Base-by-base conservation (phyloP, 1,140 invertebrate species). In the Camponotus pennsylvanicus region DNA sequence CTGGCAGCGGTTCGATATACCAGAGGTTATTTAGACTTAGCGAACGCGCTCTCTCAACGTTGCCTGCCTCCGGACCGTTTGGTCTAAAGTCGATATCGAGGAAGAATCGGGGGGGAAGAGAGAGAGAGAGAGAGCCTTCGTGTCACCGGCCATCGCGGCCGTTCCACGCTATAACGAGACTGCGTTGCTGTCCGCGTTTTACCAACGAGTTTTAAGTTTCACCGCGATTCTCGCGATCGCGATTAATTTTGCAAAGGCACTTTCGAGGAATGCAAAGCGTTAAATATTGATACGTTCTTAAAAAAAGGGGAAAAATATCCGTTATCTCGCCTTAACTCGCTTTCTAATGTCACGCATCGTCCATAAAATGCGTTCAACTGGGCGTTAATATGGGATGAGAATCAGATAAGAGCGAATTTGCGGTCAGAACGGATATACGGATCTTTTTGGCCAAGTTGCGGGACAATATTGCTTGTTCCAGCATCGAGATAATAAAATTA, bases 1-100 rank as follows among this genome's bases (percentile, higher is more conserved):
- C 64, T 88, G 83, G 90, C 89, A 87, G 86, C 90, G 87, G 80
- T 86, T 91, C 90, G 89, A 89, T 89, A 89, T 88, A 91, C 85
- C 86, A 82, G 85, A 82, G 85, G 89, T 87, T 85, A 87, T 82
- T 61, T 85, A 86, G 88, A 49, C 71, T 87, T 87, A 85, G 85
- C 85, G 73, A 76, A 76, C 73, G 37, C 57, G 75, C 40, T 78
- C 61, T 66, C 76, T 66, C 76, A 27, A 78, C 40, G 76, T 42
- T 67, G 76, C 61, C 61, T 66, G 59, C 76, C 76, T 66, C 61
- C 76, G 76, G 59, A 42, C 61, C 59, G 59, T 66, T 66, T 27
- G 61, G 76, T 64, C 59, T 66, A 64, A 78, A 66, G 76, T 78
- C 76, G 61, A 78, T 66, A 78, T 79, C 76, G 78, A 79, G n/a